These are phyloP conservation scores for Bovichtus diacanthus DNA, from an alignment of 2,797 vertebrate genomes.

Conservation along the genomic window DNA sequence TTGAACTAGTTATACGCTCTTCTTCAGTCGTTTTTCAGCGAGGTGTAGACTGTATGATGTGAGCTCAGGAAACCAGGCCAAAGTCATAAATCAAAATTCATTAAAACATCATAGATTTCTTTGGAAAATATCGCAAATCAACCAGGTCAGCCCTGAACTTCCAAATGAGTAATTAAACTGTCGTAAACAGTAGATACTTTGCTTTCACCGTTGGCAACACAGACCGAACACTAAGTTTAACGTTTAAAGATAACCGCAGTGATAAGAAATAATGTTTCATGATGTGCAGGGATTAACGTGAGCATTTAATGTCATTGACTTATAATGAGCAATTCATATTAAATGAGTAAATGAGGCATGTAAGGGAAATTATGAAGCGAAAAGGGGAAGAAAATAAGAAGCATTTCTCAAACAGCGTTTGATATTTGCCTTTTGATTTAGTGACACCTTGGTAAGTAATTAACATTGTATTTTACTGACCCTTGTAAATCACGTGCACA, in stretches of 20 bases:
- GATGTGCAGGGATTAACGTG: conserved; percentile 24
- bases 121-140: neutral
- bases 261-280: conserved; percentile 19
- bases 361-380: conserved; percentile 4
- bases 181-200: neutral
- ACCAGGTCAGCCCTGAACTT: neutral
- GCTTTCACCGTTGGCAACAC: conserved; percentile 2
- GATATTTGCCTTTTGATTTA: conserved; percentile 21
- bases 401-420: conserved; percentile 2
- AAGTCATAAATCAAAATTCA: conserved; percentile 7
- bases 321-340: conserved; percentile 41
- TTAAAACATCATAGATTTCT: conserved; percentile 18
- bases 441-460: neutral
- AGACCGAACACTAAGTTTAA: conserved; percentile 10
- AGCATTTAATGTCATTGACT: conserved; percentile 11
- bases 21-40: neutral
- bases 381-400: neutral
- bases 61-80: conserved; percentile 10
- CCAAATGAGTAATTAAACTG: conserved; percentile 17
- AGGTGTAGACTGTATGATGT: neutral
- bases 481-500: neutral
- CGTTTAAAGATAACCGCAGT: conserved; percentile 26
- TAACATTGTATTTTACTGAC: neutral
- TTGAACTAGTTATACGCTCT: neutral
- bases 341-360: conserved; percentile 43